A percentile compares a stretch with the other conserved stretches of the same genome.
These are phyloP conservation scores for Drosophila vallismaia DNA, from an alignment of 2,888 invertebrate species.

Conservation along the genomic window DNA sequence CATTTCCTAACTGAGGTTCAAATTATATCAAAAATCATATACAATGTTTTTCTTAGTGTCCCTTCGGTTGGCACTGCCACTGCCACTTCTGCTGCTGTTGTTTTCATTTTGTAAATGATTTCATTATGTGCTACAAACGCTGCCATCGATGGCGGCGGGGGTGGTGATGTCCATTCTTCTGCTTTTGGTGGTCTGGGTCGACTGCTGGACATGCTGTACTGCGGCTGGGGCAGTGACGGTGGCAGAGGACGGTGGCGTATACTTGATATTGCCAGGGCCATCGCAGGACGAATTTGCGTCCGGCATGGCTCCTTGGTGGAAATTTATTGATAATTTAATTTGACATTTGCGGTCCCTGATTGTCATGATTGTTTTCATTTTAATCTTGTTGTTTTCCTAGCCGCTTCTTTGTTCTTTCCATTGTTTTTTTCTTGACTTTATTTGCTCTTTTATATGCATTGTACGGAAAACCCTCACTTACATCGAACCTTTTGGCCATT, in stretches of 20 bases:
- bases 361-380: conserved; percentile 81
- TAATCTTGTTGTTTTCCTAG: conserved; percentile 74
- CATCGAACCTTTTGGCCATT: conserved; percentile 64
- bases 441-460: conserved; percentile 51
- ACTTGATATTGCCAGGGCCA: conserved; percentile 65
- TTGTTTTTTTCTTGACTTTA: conserved; percentile 30
- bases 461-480: conserved; percentile 38
- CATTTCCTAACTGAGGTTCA: neutral
- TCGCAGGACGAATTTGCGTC: conserved; percentile 53
- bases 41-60: conserved; percentile 7
- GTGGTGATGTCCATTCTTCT: conserved; percentile 27
- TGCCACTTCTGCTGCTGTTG: conserved; percentile 47
- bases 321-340: conserved; percentile 83
- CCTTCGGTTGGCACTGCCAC: conserved; percentile 17
- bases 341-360: conserved; percentile 81
- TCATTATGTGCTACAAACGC: conserved; percentile 68
- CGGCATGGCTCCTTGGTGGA: conserved; percentile 56
- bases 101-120: conserved; percentile 79
- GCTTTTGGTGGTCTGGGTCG: conserved; percentile 25
- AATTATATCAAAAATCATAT: neutral
- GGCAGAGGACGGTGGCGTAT: conserved; percentile 40
- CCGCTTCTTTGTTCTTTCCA: conserved; percentile 41
- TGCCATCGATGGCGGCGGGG: conserved; percentile 33
- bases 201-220: conserved; percentile 17
- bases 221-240: conserved; percentile 2